Conservation (phyloP, 2,113 vertebrate species). For the Ibidorhyncha struthersii region DNA sequence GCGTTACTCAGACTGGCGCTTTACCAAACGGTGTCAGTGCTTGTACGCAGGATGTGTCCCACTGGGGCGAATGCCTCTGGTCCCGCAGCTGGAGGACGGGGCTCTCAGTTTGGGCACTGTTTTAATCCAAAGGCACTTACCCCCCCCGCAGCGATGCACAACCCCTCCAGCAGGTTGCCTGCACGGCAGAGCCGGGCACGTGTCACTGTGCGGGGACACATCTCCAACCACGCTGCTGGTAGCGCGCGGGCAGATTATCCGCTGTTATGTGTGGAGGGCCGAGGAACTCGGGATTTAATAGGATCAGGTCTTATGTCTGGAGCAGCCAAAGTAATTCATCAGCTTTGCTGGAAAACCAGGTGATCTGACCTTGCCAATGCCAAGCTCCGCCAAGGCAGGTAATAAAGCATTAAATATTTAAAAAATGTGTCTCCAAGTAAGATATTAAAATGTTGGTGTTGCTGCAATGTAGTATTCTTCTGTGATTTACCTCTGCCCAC, state of each 20-base stretch:
- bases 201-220: accelerated
- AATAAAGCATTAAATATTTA: neutral
- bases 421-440: neutral
- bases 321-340: neutral
- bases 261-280: neutral
- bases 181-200: neutral
- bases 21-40: neutral
- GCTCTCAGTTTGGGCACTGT: neutral
- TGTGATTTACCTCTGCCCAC: neutral
- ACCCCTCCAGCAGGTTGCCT: neutral
- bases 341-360: slow-evolving; percentile 3
- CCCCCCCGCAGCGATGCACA: no score
- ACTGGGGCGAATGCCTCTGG: neutral
- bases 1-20: neutral
- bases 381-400: neutral
- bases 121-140: neutral
- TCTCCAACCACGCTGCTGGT: neutral
- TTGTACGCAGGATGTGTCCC: neutral
- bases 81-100: accelerated
- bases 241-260: neutral
- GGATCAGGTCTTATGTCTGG: neutral
- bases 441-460: neutral
- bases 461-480: accelerated
- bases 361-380: neutral
- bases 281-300: neutral